Conservation (phyloP, 2,888 invertebrate species). For the Leptopilina drosophilae region DNA sequence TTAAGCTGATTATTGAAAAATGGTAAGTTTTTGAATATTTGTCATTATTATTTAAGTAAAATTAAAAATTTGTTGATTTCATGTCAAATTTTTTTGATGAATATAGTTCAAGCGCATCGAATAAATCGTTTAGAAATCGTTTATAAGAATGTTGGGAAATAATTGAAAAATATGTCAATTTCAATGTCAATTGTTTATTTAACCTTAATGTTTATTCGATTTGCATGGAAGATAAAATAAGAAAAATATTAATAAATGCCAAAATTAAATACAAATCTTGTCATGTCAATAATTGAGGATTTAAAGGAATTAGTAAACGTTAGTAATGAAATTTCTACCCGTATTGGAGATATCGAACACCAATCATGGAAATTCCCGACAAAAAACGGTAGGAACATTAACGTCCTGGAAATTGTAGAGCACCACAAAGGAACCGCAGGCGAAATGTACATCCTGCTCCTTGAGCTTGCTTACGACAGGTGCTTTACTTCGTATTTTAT, state of each 20-base stretch:
- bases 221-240: not conserved
- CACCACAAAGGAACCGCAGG: conserved; percentile 61
- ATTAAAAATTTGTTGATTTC: too few relatives aligned
- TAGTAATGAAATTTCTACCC: conserved; percentile 60
- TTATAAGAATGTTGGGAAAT: too few relatives aligned
- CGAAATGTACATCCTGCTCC: conserved; percentile 66
- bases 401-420: conserved; percentile 63
- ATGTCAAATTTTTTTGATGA: too few relatives aligned
- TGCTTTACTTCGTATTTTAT: conserved; percentile 42
- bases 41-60: too few relatives aligned
- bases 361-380: conserved; percentile 66
- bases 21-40: too few relatives aligned
- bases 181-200: not conserved
- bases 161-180: too few relatives aligned
- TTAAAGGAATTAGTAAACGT: conserved; percentile 60
- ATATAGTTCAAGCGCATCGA: too few relatives aligned
- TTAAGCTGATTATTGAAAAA: too few relatives aligned
- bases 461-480: conserved; percentile 70
- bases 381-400: conserved; percentile 60
- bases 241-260: conserved; percentile 47
- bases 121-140: too few relatives aligned
- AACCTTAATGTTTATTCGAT: not conserved
- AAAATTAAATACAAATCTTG: conserved; percentile 61
- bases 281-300: conserved; percentile 62
- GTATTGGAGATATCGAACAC: conserved; percentile 58